These are phyloP conservation scores for Caenorhabditis panamensis DNA, from an alignment of 2,888 invertebrate species.

Conservation along the genomic window DNA sequence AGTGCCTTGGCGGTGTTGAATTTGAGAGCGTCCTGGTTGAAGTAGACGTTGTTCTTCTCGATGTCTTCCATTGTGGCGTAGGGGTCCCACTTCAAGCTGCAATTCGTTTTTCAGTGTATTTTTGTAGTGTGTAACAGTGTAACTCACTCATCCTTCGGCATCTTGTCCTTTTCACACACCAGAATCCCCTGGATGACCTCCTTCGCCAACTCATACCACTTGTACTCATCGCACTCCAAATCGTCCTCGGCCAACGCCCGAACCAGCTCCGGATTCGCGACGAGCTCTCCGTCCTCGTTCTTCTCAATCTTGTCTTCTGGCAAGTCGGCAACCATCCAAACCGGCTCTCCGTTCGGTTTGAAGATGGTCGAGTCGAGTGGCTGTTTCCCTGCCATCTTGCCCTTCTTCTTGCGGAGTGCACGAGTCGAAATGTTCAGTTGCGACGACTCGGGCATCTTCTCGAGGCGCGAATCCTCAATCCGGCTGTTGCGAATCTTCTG, in stretches of 20 bases:
- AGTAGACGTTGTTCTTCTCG: not conserved
- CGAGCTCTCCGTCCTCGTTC: not conserved
- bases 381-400: not conserved
- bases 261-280: conserved; percentile 24
- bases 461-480: conserved; percentile 9
- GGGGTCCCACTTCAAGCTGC: no score
- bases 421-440: conserved; percentile 17
- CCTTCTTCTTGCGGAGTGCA: conserved; percentile 8
- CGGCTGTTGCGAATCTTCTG: not conserved
- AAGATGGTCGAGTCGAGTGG: conserved; percentile 1
- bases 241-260: conserved; percentile 9
- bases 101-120: no score
- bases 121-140: no score
- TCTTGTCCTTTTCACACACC: not conserved
- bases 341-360: conserved; percentile 37
- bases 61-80: conserved; percentile 9
- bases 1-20: conserved; percentile 11
- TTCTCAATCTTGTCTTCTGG: not conserved
- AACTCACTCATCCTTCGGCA: not conserved
- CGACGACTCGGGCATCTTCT: conserved; percentile 46
- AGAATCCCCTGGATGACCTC: not conserved
- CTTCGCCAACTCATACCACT: not conserved
- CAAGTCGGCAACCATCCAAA: conserved; percentile 23
- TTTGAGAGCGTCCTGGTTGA: not conserved
- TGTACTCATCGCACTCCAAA: conserved; percentile 20